These are phyloP conservation scores for Mycogona germanica DNA, from an alignment of 2,888 invertebrate genomes.

Conservation along the genomic window DNA sequence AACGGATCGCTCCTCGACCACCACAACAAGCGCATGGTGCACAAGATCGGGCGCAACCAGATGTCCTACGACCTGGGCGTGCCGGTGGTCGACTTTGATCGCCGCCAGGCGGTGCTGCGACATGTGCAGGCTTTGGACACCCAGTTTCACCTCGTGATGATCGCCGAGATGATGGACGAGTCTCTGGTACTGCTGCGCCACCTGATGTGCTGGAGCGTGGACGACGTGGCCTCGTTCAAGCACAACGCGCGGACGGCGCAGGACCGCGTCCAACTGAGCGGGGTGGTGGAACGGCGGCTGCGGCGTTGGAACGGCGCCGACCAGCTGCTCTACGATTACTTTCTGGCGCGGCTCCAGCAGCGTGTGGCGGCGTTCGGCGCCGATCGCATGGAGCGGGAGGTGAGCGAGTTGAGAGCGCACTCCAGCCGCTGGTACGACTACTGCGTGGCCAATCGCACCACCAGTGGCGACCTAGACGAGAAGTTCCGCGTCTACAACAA, in stretches of 20 bases:
- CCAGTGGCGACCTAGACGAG: not conserved
- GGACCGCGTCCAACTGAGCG: slow-evolving; percentile 22
- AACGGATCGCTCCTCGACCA: slow-evolving; percentile 2
- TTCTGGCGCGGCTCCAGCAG: slow-evolving; percentile 16
- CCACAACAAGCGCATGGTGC: slow-evolving; percentile 10
- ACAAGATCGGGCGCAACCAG: slow-evolving; percentile 29
- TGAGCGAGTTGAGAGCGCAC: slow-evolving; percentile 8
- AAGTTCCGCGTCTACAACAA: slow-evolving; percentile 17
- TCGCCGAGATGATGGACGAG: slow-evolving; percentile 30
- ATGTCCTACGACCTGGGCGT: slow-evolving; percentile 30
- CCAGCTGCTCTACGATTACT: slow-evolving; percentile 26
- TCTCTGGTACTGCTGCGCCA: slow-evolving; percentile 29
- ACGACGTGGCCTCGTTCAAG: slow-evolving; percentile 28
- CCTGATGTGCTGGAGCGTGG: slow-evolving; percentile 29
- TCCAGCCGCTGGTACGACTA: slow-evolving; percentile 15
- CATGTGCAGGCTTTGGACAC: slow-evolving; percentile 26
- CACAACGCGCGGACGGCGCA: slow-evolving; percentile 27
- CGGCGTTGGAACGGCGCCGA: slow-evolving; percentile 26
- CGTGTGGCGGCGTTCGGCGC: slow-evolving; percentile 16
- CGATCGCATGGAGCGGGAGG: slow-evolving; percentile 19
- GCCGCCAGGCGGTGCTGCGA: slow-evolving; percentile 22
- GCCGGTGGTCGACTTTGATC: slow-evolving; percentile 22
- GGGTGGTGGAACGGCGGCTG: slow-evolving; percentile 22
- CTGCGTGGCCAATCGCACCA: slow-evolving; percentile 14
- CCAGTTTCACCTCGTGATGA: slow-evolving; percentile 30